Percentiles rank a stretch among this genome's conserved stretches.
These are phyloP conservation scores for Limosa lapponica DNA, from an alignment of 2,797 vertebrate species.

Conservation along the genomic window DNA sequence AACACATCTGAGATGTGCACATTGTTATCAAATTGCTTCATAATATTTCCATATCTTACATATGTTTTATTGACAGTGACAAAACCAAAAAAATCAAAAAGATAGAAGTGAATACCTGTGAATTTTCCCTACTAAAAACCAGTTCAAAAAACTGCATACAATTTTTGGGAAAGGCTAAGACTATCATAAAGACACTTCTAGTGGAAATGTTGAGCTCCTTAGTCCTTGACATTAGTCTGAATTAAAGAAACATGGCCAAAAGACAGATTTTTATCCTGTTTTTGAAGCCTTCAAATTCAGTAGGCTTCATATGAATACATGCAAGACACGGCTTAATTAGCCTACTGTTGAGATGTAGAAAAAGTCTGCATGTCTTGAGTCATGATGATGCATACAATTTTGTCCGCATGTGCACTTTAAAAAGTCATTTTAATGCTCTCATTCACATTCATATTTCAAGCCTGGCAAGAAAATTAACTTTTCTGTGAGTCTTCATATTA, in stretches of 20 bases:
- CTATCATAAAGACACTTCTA: background rate
- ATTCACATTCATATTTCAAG: background rate
- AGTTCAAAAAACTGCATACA: background rate
- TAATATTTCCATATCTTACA: background rate
- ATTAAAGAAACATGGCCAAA: background rate
- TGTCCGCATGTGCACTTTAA: background rate
- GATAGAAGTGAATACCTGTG: background rate
- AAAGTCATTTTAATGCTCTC: background rate
- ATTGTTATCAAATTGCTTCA: background rate
- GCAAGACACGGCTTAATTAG: background rate
- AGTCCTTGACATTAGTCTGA: background rate
- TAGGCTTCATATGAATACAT: background rate
- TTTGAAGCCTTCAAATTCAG: background rate
- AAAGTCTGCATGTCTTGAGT: background rate
- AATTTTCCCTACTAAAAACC: background rate
- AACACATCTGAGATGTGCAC: background rate
- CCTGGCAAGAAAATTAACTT: background rate
- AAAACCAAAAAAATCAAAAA: background rate
- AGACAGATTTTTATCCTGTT: background rate
- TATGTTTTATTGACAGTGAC: background rate
- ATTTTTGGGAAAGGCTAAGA: background rate
- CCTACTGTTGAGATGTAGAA: fast-evolving
- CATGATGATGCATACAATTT: background rate
- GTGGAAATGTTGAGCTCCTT: background rate
- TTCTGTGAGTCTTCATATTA: background rate